phyloP scores from a whole-genome alignment of 2,113 vertebrate species.

The Amia ocellicauda region DNA sequence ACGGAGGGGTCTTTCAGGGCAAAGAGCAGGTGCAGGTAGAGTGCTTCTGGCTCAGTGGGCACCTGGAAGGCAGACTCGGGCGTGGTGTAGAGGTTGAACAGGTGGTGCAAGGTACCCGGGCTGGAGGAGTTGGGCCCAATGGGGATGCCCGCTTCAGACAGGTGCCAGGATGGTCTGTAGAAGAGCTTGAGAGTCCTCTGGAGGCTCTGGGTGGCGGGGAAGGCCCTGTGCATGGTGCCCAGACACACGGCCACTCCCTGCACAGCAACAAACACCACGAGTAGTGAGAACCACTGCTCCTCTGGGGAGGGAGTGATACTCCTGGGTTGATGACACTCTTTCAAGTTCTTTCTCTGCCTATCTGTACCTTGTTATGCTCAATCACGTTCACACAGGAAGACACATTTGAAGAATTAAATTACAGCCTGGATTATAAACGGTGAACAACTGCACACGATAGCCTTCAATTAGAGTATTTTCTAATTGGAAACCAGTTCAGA shows the following conservation, averaged over 20 bases:
- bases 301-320: no score
- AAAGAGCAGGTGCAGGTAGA: constrained; percentile 79
- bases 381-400: no score
- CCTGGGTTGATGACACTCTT: background rate
- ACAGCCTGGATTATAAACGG: no score
- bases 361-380: no score
- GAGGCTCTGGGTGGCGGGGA: constrained; percentile 56
- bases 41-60: constrained; percentile 49
- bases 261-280: background rate
- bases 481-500: no score
- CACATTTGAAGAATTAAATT: no score
- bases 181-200: constrained; percentile 65
- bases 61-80: constrained; percentile 52
- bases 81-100: constrained; percentile 65
- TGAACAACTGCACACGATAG: no score
- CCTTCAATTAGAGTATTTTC: no score
- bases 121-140: constrained; percentile 57
- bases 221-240: constrained; percentile 55
- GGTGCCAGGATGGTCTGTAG: constrained; percentile 44
- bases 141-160: constrained; percentile 61
- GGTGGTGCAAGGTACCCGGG: constrained; percentile 54
- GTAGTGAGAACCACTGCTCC: background rate
- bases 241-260: constrained; percentile 78
- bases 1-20: constrained; percentile 66
- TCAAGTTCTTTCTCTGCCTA: background rate